These are phyloP conservation scores for Lamellibrachia luymesi DNA, from an alignment of 1,140 invertebrate species.

Conservation along the genomic window DNA sequence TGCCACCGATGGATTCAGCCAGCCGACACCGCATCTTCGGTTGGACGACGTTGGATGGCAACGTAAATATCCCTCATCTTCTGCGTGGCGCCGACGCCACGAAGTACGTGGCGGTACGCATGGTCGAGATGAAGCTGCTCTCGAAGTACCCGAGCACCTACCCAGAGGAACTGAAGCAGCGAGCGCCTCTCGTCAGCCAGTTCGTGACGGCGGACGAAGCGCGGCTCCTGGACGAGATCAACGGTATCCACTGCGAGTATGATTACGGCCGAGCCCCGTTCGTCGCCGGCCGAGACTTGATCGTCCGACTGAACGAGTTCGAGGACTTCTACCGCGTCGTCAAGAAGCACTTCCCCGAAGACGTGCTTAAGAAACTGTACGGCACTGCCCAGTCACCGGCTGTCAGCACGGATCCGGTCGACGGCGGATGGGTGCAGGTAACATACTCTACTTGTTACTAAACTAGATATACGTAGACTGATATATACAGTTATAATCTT, in stretches of 20 bases:
- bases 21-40: slow-evolving; percentile 83
- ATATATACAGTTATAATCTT: neutral
- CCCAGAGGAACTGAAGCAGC: slow-evolving; percentile 48
- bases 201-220: slow-evolving; percentile 89
- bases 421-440: slow-evolving; percentile 3
- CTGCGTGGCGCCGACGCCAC: slow-evolving; percentile 69
- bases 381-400: slow-evolving; percentile 67
- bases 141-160: slow-evolving; percentile 62
- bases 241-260: slow-evolving; percentile 84
- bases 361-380: slow-evolving; percentile 62
- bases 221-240: slow-evolving; percentile 88
- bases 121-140: slow-evolving; percentile 72
- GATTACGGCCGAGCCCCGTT: slow-evolving; percentile 88
- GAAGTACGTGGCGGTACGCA: slow-evolving; percentile 85
- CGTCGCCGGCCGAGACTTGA: slow-evolving; percentile 77
- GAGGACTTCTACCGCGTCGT: slow-evolving; percentile 77
- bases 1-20: slow-evolving; percentile 67
- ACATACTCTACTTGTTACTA: slow-evolving; percentile 7
- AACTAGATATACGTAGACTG: slow-evolving; percentile 26
- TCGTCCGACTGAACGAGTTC: slow-evolving; percentile 82
- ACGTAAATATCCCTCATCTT: slow-evolving; percentile 81
- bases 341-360: slow-evolving; percentile 69
- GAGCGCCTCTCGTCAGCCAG: slow-evolving; percentile 72
- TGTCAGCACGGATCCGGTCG: slow-evolving; percentile 58
- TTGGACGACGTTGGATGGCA: slow-evolving; percentile 80